Evolutionary conservation across 2,113 vertebrate genomes (phyloP).

Genomic region (Sclerurus mexicanus): DNA sequence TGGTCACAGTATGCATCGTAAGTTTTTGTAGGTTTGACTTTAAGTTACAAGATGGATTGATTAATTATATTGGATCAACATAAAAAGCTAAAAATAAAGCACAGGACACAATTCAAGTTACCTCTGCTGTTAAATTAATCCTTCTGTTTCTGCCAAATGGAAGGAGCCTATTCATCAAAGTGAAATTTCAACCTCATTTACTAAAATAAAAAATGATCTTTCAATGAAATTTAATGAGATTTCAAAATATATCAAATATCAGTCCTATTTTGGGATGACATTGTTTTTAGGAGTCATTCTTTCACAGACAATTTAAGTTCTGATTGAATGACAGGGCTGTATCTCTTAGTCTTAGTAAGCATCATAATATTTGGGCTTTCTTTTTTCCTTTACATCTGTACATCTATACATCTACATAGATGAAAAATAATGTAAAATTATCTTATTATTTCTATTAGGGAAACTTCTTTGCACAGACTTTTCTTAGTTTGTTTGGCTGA

Average conservation of each 20-base stretch:
- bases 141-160: not conserved
- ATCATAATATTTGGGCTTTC: not conserved
- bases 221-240: not conserved
- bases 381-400: fast-evolving
- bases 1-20: fast-evolving
- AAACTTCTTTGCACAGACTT: not conserved
- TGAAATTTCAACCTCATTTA: not conserved
- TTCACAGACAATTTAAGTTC: not conserved
- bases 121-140: not conserved
- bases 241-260: not conserved
- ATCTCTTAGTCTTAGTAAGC: not conserved
- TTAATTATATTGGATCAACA: not conserved
- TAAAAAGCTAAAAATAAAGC: not conserved
- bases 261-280: not conserved
- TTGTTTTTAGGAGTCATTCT: not conserved
- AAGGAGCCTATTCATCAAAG: slow-evolving; percentile 1
- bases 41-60: not conserved
- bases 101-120: not conserved
- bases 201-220: not conserved
- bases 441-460: not conserved
- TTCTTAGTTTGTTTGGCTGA: not conserved
- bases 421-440: not conserved
- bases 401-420: fast-evolving
- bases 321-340: not conserved
- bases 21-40: not conserved